Percentiles rank a stretch among this genome's conserved stretches.
Conservation (phyloP, 1,140 invertebrate species). For the Nilaparvata lugens region DNA sequence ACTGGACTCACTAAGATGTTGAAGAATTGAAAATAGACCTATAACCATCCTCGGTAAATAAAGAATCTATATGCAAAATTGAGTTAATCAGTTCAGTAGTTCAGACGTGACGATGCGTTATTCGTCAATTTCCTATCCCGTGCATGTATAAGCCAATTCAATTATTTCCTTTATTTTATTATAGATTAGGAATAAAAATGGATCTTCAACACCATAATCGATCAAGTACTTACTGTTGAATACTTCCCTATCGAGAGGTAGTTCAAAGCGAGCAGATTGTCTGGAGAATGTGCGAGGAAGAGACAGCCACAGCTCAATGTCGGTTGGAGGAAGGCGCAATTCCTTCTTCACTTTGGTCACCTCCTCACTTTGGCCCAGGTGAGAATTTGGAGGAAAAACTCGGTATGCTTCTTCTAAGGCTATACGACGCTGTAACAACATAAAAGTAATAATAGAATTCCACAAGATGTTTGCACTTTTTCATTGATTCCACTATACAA, state of each 20-base stretch:
- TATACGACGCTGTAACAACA: slow-evolving; percentile 37
- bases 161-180: too few species aligned
- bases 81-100: too few species aligned
- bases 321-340: slow-evolving; percentile 34
- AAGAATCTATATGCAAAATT: too few species aligned
- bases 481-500: too few species aligned
- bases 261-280: slow-evolving; percentile 50
- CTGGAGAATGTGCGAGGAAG: slow-evolving; percentile 52
- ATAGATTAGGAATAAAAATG: not conserved
- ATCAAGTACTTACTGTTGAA: slow-evolving; percentile 41
- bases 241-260: slow-evolving; percentile 48
- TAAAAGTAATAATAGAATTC: too few species aligned
- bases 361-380: slow-evolving; percentile 27
- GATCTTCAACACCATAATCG: not conserved
- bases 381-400: slow-evolving; percentile 9
- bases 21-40: too few species aligned
- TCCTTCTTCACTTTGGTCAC: slow-evolving; percentile 34
- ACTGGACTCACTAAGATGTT: too few species aligned
- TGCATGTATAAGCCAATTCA: too few species aligned
- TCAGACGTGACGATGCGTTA: too few species aligned
- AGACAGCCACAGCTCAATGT: slow-evolving; percentile 44
- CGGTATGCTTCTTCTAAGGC: slow-evolving; percentile 55
- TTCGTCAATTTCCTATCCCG: too few species aligned
- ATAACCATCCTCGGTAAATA: too few species aligned
- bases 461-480: too few species aligned